Evolutionary conservation across 2,797 vertebrate genomes (phyloP).

Genomic region (Pelodytes ibericus): DNA sequence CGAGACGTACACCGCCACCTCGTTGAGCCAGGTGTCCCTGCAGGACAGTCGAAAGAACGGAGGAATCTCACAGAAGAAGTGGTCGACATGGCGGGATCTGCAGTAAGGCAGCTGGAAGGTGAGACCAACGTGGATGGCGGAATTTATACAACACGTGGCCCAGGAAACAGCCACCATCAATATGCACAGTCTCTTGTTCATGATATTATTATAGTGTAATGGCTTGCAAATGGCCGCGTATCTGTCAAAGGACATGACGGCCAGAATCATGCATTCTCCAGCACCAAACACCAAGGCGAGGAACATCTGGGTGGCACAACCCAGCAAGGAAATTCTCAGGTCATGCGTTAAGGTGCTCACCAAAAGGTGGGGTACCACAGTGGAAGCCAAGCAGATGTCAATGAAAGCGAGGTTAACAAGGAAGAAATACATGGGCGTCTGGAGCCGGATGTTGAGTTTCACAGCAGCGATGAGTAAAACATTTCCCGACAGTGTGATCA

Average conservation of each 20-base stretch:
- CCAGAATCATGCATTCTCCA: not conserved
- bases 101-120: slow-evolving; percentile 7
- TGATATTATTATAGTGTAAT: not conserved
- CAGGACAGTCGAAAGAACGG: not conserved
- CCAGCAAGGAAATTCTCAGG: not conserved
- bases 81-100: not conserved
- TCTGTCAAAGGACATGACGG: not conserved
- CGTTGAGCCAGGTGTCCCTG: not conserved
- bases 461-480: not conserved
- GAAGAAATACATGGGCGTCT: slow-evolving; percentile 2
- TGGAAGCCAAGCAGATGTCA: not conserved
- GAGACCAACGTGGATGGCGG: not conserved
- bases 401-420: not conserved
- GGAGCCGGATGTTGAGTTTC: not conserved
- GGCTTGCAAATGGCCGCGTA: not conserved
- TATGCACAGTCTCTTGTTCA: not conserved
- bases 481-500: not conserved
- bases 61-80: slow-evolving; percentile 8
- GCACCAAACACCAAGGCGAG: not conserved
- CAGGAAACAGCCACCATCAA: not conserved
- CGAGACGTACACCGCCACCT: not conserved
- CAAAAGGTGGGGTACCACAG: not conserved
- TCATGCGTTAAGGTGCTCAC: not conserved
- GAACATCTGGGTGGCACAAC: not conserved
- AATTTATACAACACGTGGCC: not conserved